phyloP scores from a whole-genome alignment of 2,113 vertebrate species.

The Pelobates fuscus region DNA sequence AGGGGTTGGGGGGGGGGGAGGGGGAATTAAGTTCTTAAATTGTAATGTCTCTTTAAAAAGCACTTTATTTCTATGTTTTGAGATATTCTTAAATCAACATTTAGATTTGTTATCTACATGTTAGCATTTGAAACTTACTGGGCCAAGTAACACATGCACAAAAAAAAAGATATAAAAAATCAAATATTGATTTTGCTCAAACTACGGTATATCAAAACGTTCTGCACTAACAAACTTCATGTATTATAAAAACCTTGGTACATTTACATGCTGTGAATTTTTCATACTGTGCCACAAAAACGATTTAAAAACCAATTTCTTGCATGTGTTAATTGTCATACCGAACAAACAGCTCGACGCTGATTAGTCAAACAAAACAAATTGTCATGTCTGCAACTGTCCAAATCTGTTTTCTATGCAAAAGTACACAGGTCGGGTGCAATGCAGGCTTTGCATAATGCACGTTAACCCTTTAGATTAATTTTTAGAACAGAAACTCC shows the following conservation, averaged over 20 bases:
- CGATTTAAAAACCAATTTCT: background rate
- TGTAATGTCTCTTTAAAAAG: too few species aligned
- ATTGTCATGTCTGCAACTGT: background rate
- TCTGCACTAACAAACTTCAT: background rate
- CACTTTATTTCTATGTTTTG: too few species aligned
- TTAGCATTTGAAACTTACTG: too few species aligned
- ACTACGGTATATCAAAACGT: too few species aligned
- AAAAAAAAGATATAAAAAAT: too few species aligned
- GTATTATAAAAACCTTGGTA: background rate
- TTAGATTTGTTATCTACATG: too few species aligned
- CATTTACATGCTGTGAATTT: background rate
- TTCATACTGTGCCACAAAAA: background rate
- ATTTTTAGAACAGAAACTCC: background rate
- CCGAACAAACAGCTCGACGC: background rate
- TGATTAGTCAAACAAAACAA: slow-evolving; percentile 11
- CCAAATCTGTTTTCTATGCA: slow-evolving; percentile 14
- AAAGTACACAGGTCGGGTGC: background rate
- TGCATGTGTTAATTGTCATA: background rate
- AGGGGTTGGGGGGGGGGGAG: too few species aligned
- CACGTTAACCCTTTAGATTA: background rate
- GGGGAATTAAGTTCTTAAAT: too few species aligned
- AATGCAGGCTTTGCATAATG: slow-evolving; percentile 18
- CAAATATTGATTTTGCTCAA: too few species aligned
- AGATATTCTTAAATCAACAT: too few species aligned
- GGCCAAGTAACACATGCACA: too few species aligned